Percentiles rank a stretch among this genome's conserved stretches.
These are phyloP conservation scores for Carcina quercana DNA, from an alignment of 2,888 invertebrate genomes.

Conservation along the genomic window DNA sequence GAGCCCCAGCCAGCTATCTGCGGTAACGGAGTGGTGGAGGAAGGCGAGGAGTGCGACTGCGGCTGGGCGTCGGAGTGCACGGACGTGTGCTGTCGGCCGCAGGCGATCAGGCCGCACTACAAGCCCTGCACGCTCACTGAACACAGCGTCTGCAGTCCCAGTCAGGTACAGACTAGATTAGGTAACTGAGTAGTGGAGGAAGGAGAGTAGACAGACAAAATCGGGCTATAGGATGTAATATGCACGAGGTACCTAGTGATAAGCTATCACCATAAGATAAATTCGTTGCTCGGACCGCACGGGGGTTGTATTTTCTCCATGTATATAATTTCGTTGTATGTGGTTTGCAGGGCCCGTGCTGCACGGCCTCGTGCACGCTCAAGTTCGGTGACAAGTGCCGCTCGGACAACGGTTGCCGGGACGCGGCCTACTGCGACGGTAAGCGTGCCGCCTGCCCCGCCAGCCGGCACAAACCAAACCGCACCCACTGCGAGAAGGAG, in stretches of 20 bases:
- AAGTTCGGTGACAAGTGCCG: conserved; percentile 92
- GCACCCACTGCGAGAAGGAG: conserved; percentile 96
- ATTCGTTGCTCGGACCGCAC: no score
- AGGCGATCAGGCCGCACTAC: conserved; percentile 87
- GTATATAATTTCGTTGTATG: no score
- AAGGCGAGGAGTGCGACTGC: conserved; percentile 98
- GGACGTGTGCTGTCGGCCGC: conserved; percentile 94
- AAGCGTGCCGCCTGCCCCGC: conserved; percentile 92
- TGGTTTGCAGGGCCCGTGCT: conserved; percentile 95
- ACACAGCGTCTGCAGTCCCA: conserved; percentile 84
- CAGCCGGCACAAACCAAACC: conserved; percentile 93
- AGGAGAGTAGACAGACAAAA: no score
- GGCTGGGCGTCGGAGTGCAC: conserved; percentile 98
- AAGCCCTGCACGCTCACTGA: conserved; percentile 92
- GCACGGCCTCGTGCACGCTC: conserved; percentile 89
- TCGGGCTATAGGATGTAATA: no score
- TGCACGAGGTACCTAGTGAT: no score
- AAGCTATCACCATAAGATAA: no score
- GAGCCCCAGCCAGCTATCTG: conserved; percentile 96
- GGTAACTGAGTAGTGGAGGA: no score
- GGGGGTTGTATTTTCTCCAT: no score
- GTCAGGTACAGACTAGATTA: conserved; percentile 85
- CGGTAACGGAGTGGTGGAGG: conserved; percentile 98
- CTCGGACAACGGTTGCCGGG: conserved; percentile 94
- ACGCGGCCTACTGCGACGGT: conserved; percentile 94